Evolutionary conservation across 1,140 invertebrate species (phyloP), one percentile per base, ranked within the genome.

Genomic region (Polyergus mexicanus): DNA sequence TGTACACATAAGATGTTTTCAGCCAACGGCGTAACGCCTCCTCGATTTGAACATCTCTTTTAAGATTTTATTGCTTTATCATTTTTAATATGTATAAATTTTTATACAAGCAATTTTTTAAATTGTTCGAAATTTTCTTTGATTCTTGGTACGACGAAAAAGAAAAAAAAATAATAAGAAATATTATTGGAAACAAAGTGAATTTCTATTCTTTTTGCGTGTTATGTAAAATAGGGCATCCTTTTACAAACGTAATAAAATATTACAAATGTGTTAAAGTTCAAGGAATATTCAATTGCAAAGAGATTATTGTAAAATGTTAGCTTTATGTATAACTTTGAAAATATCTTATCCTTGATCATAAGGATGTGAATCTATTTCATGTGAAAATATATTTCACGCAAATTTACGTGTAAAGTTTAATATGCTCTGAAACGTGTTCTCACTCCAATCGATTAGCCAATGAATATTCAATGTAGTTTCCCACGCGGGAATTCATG

Each of bases 401-500:
- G 25, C 19, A 60, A 81, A 83, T 83, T 81, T 83, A 74, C 54
- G 56, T 60, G 68, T 74, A 62, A 83, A 83, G 78, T 83, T 83
- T 56, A 83, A 62, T 83, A 74, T 62, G 78, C 54, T 74, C 38
- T 32, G 54, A 62, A 83, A 81, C 78, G 66, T 72, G 51, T 83
- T 60, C 68, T 60, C 78, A 38, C 68, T 60, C 78, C 56, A 83
- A 83, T 83, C 78, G 78, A 74, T 83, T 72, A 83, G 54, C 74
- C 78, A 74, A 83, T 83, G 78, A 83, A 83, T 83, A 74, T 83
- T 83, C 78, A 83, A 74, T 60, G 78, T 7, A 38, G 54, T 60
- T 60, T 19, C n/a, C n/a, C 28, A 19, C 56, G 32, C 2, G 28
- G 25, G 60, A 56, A n/a, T 60, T 72, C 78, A 38, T 13, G 78